A percentile compares a stretch with the other conserved stretches of the same genome.
Conservation (phyloP, 2,888 invertebrate genomes). For the Eristalis tenax region DNA sequence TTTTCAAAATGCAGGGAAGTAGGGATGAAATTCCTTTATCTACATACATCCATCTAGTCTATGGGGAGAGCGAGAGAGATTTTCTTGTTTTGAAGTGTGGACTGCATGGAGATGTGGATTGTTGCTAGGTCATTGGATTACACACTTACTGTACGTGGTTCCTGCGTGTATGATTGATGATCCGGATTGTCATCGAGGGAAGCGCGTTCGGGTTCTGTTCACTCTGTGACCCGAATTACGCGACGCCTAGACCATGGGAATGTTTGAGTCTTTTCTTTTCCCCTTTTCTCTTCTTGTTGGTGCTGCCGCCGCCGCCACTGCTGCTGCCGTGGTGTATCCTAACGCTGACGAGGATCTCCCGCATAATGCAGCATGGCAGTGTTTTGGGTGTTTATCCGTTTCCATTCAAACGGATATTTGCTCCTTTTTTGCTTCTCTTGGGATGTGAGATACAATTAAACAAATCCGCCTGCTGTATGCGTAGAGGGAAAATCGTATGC, state of each 20-base stretch:
- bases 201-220: background rate
- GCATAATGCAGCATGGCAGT: conserved; percentile 62
- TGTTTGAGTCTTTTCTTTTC: conserved; percentile 3
- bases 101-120: conserved; percentile 21
- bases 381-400: conserved; percentile 29
- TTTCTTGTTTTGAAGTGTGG: conserved; percentile 29
- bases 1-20: conserved; percentile 1
- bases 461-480: conserved; percentile 64
- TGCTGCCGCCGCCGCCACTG: background rate
- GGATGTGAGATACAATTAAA: conserved; percentile 33
- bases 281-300: background rate
- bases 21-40: conserved; percentile 58
- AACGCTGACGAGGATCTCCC: conserved; percentile 34
- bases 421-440: conserved; percentile 22
- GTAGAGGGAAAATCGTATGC: conserved; percentile 18
- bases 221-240: conserved; percentile 54
- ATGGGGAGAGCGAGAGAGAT: conserved; percentile 30
- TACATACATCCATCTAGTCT: conserved; percentile 5
- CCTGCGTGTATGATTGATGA: conserved; percentile 53
- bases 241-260: conserved; percentile 53
- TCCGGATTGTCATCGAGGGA: conserved; percentile 37
- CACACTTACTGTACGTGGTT: conserved; percentile 29
- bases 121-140: conserved; percentile 62
- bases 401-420: conserved; percentile 22
- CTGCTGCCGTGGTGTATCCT: background rate